phyloP scores from a whole-genome alignment of 2,888 invertebrate species.

The Diaperis boleti region DNA sequence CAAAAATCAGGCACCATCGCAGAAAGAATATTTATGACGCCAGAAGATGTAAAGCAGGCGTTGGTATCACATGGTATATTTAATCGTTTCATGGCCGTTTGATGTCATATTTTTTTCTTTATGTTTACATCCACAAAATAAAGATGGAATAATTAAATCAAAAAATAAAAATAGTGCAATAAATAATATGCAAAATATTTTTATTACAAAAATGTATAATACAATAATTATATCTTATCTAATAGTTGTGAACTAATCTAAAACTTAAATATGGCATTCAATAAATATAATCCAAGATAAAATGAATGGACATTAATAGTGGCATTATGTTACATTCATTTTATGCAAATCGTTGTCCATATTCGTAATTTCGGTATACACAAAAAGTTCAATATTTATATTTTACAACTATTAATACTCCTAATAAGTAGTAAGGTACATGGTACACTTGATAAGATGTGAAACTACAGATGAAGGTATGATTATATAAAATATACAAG shows the following conservation, averaged over 20 bases:
- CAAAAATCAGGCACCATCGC: too few relatives aligned
- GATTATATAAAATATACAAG: constrained; percentile 16
- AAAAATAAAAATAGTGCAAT: too few relatives aligned
- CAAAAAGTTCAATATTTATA: constrained; percentile 30
- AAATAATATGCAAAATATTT: constrained; percentile 33
- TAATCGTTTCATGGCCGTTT: too few relatives aligned
- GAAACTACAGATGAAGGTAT: constrained; percentile 6
- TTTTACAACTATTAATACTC: constrained; percentile 42
- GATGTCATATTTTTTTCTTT: too few relatives aligned
- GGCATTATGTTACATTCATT: constrained; percentile 32
- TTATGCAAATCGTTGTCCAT: constrained; percentile 47
- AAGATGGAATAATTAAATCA: constrained; percentile 13
- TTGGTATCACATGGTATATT: too few relatives aligned
- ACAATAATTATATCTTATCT: constrained; percentile 31
- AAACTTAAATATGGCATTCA: constrained; percentile 47
- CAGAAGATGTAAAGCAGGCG: too few relatives aligned
- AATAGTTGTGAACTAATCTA: constrained; percentile 43
- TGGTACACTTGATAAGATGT: constrained; percentile 32
- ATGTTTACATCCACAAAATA: too few relatives aligned
- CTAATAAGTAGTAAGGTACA: constrained; percentile 43
- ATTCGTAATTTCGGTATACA: constrained; percentile 43
- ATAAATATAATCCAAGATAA: constrained; percentile 45
- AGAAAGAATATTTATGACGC: too few relatives aligned
- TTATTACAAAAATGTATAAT: constrained; percentile 44
- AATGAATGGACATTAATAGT: constrained; percentile 19